phyloP scores from a whole-genome alignment of 2,888 invertebrate species.

The Brenthis hecate region DNA sequence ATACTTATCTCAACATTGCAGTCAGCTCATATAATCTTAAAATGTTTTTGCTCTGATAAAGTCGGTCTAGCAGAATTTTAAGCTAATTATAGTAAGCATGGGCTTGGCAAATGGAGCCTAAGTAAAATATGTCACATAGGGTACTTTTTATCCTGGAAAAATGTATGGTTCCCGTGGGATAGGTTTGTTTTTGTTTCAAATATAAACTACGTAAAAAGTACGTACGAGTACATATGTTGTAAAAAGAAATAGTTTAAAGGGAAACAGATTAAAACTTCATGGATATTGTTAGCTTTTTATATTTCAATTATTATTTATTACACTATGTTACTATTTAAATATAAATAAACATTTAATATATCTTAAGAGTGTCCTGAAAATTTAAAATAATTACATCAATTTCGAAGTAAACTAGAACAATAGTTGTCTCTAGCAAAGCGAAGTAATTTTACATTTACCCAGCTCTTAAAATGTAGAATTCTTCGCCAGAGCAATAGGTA shows the following conservation, averaged over 20 bases:
- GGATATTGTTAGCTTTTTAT: conserved; percentile 66
- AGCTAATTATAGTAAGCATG: no score
- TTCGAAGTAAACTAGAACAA: conserved; percentile 33
- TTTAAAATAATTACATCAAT: conserved; percentile 15
- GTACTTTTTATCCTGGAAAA: no score
- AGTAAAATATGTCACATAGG: no score
- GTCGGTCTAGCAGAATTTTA: no score
- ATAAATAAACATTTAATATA: conserved; percentile 38
- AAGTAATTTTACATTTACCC: conserved; percentile 77
- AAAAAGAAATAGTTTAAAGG: not conserved
- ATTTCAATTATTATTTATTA: conserved; percentile 75
- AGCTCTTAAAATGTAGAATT: conserved; percentile 77
- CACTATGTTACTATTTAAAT: conserved; percentile 75
- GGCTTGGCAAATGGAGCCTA: no score
- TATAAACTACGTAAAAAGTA: no score
- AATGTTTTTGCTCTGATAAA: no score
- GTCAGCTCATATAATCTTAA: no score
- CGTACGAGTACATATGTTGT: not conserved
- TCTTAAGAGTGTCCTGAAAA: conserved; percentile 22
- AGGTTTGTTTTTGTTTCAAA: no score
- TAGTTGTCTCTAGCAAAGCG: conserved; percentile 34
- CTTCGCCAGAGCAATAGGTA: conserved; percentile 51
- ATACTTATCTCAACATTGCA: no score
- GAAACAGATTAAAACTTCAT: conserved; percentile 41
- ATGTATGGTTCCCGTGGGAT: no score